Base-by-base conservation (phyloP, 2,113 vertebrate species). In the Channa maculata region DNA sequence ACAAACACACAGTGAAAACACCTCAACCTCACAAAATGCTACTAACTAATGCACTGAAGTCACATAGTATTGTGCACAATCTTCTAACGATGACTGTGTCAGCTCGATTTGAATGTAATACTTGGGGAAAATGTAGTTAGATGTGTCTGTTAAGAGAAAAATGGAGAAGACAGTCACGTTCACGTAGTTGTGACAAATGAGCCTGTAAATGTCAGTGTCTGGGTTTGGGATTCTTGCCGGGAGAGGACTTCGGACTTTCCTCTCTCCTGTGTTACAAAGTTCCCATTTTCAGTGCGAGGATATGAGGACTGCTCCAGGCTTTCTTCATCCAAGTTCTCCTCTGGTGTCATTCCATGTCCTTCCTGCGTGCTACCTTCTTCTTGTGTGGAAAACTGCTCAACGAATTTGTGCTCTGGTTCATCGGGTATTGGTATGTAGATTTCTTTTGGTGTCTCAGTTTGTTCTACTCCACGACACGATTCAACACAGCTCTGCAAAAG, bases 241-340 rank as follows among this genome's bases (percentile, higher is more conserved):
- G 93, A 73, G 0, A 77, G 1, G 0, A 51, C 1, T 0, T 64
- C 50, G 0, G 7, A 3, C 59, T 92, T 92, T 1, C 91, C 88
- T 0, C 62, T 0, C 69, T 95, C 94, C 71, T 94, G 89, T 5
- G 10, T 46, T 24, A 93, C 67, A 2, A 6, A 8, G 5, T 92
- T 79, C 38, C 92, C 89, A 0, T 83, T 89, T 0, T 83, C 88
- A 2, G 89, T 90, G 1, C 24, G 24, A 24, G 24, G 24, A 24
- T 24, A 24, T 24, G 24, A 24, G 1, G 60, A 0, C 5, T 4
- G 33, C 0, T n/a, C 68, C 36, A 15, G 38, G n/a, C 9, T 70
- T 2, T 0, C 39, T 0, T 65, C 39, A 0, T 80, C 81, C 1
- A 84, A 77, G 43, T 74, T 65, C 4, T 88, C 84, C 63, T 77